A percentile compares a stretch with the other conserved stretches of the same genome.
Evolutionary conservation across 1,140 invertebrate genomes (phyloP).

Genomic region (Drosophila arawakana): DNA sequence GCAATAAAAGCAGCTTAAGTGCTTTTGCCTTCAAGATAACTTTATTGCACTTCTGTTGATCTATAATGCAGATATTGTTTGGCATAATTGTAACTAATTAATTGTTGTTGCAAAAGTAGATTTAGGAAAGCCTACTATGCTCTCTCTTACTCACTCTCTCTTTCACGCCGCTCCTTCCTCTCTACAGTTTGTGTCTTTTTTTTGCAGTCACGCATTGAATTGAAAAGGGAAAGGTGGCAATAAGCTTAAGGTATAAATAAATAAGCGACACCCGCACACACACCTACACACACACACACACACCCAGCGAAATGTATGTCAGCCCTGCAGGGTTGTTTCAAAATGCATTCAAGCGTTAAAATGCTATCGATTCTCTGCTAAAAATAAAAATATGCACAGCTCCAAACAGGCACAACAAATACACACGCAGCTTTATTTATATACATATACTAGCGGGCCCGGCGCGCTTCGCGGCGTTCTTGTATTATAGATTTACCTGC

Average conservation of each 20-base stretch:
- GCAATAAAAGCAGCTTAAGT: constrained; percentile 2
- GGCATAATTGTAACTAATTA: neutral
- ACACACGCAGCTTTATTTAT: constrained; percentile 9
- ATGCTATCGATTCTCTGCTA: constrained; percentile 73
- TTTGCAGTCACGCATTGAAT: neutral
- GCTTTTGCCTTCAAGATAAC: neutral
- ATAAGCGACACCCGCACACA: constrained; percentile 9
- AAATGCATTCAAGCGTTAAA: constrained; percentile 78
- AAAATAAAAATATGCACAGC: constrained; percentile 65
- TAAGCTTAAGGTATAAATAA: constrained; percentile 40
- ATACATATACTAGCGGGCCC: no score
- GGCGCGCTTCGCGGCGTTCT: no score
- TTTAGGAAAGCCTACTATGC: neutral
- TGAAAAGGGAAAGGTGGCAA: constrained; percentile 11
- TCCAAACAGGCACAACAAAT: constrained; percentile 9
- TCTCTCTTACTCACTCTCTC: neutral
- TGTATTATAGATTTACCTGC: no score
- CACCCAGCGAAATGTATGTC: constrained; percentile 25
- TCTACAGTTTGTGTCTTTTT: neutral
- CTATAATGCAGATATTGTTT: neutral
- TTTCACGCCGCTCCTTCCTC: neutral
- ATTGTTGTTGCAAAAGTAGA: neutral
- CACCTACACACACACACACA: neutral
- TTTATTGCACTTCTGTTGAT: neutral
- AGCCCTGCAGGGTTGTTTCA: constrained; percentile 39